These are phyloP conservation scores for Scomber japonicus DNA, from an alignment of 2,113 vertebrate genomes.

Conservation along the genomic window DNA sequence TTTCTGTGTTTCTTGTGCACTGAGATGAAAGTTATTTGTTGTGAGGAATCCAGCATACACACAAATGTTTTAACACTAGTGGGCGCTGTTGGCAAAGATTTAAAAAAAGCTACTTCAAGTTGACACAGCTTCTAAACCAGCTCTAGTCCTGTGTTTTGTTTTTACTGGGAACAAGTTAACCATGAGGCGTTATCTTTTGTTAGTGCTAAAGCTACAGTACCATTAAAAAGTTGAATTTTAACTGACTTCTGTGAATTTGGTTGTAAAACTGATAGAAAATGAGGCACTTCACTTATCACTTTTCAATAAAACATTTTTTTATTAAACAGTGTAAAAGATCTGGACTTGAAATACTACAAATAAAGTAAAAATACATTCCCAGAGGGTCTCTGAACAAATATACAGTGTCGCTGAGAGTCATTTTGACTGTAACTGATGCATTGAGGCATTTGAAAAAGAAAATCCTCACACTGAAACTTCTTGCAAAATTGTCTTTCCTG, in stretches of 20 bases:
- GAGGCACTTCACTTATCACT: too few species aligned
- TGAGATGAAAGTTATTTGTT: neutral
- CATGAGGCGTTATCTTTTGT: neutral
- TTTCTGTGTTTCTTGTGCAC: constrained; percentile 13
- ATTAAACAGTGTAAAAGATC: constrained; percentile 11
- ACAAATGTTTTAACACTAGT: constrained; percentile 56
- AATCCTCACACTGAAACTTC: neutral
- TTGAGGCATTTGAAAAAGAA: neutral
- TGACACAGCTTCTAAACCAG: neutral
- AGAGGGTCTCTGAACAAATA: neutral
- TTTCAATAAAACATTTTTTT: neutral
- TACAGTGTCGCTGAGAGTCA: too few species aligned
- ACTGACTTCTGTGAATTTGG: neutral
- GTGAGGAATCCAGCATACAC: too few species aligned
- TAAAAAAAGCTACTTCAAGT: neutral
- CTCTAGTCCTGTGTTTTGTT: neutral
- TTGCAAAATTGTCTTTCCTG: constrained; percentile 54
- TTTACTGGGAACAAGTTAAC: neutral
- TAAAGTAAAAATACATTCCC: constrained; percentile 13
- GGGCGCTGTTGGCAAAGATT: constrained; percentile 66
- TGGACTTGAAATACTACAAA: constrained; percentile 1
- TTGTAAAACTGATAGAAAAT: too few species aligned
- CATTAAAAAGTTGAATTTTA: neutral
- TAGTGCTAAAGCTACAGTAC: constrained; percentile 18
- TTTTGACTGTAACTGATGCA: too few species aligned